Conservation (phyloP, 2,888 invertebrate species). For the Eilema depressum region DNA sequence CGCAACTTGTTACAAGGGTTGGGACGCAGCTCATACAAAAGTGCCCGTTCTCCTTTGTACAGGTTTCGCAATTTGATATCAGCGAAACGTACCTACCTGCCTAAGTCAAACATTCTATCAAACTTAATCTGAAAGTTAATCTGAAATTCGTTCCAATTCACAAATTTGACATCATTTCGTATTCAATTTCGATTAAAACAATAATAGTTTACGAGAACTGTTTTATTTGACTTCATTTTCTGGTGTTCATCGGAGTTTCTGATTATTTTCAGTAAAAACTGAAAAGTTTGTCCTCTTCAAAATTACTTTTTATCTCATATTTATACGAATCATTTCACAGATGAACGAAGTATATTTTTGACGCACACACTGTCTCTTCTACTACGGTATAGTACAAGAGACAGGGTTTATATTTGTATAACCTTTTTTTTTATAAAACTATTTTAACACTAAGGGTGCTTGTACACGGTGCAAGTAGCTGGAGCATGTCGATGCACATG, state of each 20-base stretch:
- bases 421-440: too few relatives aligned
- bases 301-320: neutral
- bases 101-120: conserved; percentile 9
- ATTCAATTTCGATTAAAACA: conserved; percentile 17
- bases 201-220: conserved; percentile 6
- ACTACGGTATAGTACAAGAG: too few relatives aligned
- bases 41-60: too few relatives aligned
- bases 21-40: too few relatives aligned
- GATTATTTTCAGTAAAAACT: neutral
- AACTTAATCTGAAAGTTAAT: conserved; percentile 19
- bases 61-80: conserved; percentile 30
- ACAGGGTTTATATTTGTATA: too few relatives aligned
- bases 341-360: too few relatives aligned
- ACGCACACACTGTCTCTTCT: too few relatives aligned
- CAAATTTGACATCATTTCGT: conserved; percentile 17
- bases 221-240: neutral
- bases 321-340: too few relatives aligned
- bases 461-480: too few relatives aligned
- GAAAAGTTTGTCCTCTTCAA: neutral
- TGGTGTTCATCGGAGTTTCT: neutral
- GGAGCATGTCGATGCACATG: too few relatives aligned
- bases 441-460: too few relatives aligned
- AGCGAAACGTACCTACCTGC: conserved; percentile 2
- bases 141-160: conserved; percentile 16
- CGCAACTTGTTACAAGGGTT: too few relatives aligned